These are phyloP conservation scores for Phymorhynchus buccinoides DNA, from an alignment of 1,140 invertebrate genomes.

Conservation along the genomic window DNA sequence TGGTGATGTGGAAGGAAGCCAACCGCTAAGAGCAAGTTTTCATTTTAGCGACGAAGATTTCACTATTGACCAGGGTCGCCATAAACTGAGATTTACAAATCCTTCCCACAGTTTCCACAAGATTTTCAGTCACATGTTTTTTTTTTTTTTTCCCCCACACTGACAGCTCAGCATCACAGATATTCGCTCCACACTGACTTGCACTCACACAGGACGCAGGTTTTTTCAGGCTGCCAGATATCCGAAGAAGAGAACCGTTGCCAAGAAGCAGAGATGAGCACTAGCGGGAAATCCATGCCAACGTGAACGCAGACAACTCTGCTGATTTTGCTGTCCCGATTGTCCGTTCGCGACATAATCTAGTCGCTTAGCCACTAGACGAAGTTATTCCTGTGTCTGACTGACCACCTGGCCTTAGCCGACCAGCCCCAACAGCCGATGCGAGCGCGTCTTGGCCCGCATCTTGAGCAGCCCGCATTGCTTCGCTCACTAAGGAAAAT, in stretches of 20 bases:
- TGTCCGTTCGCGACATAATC: slow-evolving; percentile 59
- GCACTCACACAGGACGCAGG: neutral
- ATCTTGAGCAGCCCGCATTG: slow-evolving; percentile 52
- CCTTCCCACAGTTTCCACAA: too few relatives aligned
- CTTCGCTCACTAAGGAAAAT: slow-evolving; percentile 45
- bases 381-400: slow-evolving; percentile 46
- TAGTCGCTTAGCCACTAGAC: slow-evolving; percentile 47
- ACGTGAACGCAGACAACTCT: slow-evolving; percentile 54
- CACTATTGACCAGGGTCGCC: neutral
- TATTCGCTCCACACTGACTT: too few relatives aligned
- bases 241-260: neutral
- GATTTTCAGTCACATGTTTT: too few relatives aligned
- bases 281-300: neutral
- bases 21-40: neutral
- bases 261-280: neutral
- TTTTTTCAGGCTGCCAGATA: neutral
- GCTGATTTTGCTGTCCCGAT: slow-evolving; percentile 58
- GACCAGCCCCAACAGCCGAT: slow-evolving; percentile 42
- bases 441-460: slow-evolving; percentile 47
- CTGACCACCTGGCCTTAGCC: slow-evolving; percentile 50
- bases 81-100: too few relatives aligned
- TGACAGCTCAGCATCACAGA: too few relatives aligned
- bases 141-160: too few relatives aligned
- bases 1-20: neutral
- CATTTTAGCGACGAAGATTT: neutral